Base-by-base conservation (phyloP, 1,140 invertebrate species). In the Drosophila aff. region DNA sequence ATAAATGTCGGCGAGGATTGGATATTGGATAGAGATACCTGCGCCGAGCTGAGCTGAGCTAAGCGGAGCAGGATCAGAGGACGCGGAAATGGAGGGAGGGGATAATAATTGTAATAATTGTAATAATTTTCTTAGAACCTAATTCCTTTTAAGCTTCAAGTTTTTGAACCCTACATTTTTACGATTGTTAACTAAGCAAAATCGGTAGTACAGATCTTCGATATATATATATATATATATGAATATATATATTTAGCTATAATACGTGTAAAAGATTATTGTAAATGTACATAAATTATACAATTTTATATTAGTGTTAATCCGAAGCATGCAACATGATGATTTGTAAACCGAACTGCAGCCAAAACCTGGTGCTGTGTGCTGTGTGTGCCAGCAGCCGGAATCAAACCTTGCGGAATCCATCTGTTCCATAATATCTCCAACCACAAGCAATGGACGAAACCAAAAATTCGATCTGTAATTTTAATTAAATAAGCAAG, bases 251-350 rank as follows among this genome's bases (percentile, higher is more conserved):
- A 71, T 40, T 36, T 69, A 71, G 67, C 63, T 71, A 57, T 71
- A 68, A 46, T 71, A 46, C 40, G 33, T 87, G 76, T 85, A 86
- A 84, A 55, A 79, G 64, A 50, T 64, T 67, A 83, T 77, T 79
- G 67, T 86, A 86, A 79, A 26, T 86, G 83, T 87, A 87, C 65
- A 87, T 87, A 87, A 78, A 84, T 75, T 80, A 83, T 87, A 83
- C 61, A 89, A 77, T 80, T 87, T 89, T 83, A 80, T 83, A 80
- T 87, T 89, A 87, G 83, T 80, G 80, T 80, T 87, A 83, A 77
- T 80, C 59, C n/a, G 55, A 44, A 62, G 68, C 75, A 60, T 55
- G 38, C 49, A 68, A 69, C 53, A 57, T 77, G 64, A 68, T 77
- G 46, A 60, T 52, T 68, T 66, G 47, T 58, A 76, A 72, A 76